Conservation (phyloP, 2,113 vertebrate species). For the Acanthochromis polyacanthus region DNA sequence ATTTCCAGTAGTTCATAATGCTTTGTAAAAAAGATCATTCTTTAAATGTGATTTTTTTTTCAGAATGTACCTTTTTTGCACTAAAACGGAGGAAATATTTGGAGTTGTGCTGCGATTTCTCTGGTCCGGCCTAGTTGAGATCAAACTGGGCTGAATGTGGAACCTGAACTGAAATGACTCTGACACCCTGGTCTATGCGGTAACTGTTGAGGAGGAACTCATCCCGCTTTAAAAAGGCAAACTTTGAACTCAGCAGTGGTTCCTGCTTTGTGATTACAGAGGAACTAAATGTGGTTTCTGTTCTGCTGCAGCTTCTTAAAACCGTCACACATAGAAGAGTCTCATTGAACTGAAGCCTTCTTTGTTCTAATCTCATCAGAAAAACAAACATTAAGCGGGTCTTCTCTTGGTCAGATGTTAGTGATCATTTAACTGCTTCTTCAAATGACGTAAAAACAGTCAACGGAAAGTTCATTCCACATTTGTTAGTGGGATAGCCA, state of each 20-base stretch:
- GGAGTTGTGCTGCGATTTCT: too few relatives aligned
- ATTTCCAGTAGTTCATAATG: too few relatives aligned
- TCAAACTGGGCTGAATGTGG: too few relatives aligned
- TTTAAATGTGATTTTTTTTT: too few relatives aligned
- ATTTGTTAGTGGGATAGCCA: not conserved
- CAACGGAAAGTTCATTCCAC: not conserved
- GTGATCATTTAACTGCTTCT: too few relatives aligned
- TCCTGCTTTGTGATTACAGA: conserved; percentile 31
- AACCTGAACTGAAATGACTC: too few relatives aligned
- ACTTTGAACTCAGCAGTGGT: conserved; percentile 16
- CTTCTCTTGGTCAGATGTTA: too few relatives aligned
- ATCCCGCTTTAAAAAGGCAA: conserved; percentile 1
- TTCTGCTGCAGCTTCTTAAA: conserved; percentile 28
- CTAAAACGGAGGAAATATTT: too few relatives aligned
- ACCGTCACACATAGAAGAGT: conserved; percentile 6
- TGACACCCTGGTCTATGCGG: too few relatives aligned
- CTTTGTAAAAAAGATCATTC: too few relatives aligned
- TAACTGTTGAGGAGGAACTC: not conserved
- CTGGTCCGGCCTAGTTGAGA: too few relatives aligned
- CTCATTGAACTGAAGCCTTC: not conserved
- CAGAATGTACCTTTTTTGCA: too few relatives aligned
- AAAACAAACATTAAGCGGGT: not conserved
- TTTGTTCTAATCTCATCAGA: conserved; percentile 1
- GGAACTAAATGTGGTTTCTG: conserved; percentile 12
- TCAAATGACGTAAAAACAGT: not conserved